Base-by-base conservation (phyloP, 2,797 vertebrate genomes). In the Ambastaia sidthimunki region DNA sequence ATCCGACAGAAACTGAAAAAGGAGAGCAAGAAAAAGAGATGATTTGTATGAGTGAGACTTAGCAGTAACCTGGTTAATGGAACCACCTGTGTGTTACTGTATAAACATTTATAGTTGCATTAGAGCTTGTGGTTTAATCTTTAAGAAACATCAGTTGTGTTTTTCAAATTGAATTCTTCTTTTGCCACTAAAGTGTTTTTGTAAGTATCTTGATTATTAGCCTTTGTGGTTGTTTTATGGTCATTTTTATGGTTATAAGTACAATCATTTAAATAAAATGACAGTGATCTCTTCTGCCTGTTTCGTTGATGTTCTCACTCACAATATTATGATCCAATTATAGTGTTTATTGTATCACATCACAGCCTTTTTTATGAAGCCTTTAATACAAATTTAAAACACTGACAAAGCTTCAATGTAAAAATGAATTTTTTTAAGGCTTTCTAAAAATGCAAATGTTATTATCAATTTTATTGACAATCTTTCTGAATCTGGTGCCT, bases 21-120 rank as follows among this genome's bases (percentile, higher is more conserved):
- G 85, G 94, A 95, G 82, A 94, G 92, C 87, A 95, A 95, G 85
- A 95, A 95, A 89, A 95, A 94, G 85, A 88, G 94, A 91, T 95
- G 31, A 34, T 34, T 34, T 76, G 52, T 67, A 28, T 74, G 59
- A 73, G 83, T 44, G 71, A 78, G 54, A 48, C 16, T 76, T 63
- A 65, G 11, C 34, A 37, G 6, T 37, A 37, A 37, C 34, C 34
- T 37, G 34, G 60, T 63, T 63, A 9, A 18, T 31, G 3, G 28
- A 19, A 7, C n/a, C 52, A 55, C n/a, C 52, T 59, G 54, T 44
- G 19, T 55, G n/a, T 50, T 9, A 16, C 23, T 60, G 57, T 60
- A 60, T 28, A 21, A 31, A 48, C 48, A n/a, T 76, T 76, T 23
- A 3, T 1, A 37, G 5, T 37, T 37, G 34, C 34, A 37, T 37